phyloP scores from a whole-genome alignment of 2,113 vertebrate species.

The Tetrao urogallus region DNA sequence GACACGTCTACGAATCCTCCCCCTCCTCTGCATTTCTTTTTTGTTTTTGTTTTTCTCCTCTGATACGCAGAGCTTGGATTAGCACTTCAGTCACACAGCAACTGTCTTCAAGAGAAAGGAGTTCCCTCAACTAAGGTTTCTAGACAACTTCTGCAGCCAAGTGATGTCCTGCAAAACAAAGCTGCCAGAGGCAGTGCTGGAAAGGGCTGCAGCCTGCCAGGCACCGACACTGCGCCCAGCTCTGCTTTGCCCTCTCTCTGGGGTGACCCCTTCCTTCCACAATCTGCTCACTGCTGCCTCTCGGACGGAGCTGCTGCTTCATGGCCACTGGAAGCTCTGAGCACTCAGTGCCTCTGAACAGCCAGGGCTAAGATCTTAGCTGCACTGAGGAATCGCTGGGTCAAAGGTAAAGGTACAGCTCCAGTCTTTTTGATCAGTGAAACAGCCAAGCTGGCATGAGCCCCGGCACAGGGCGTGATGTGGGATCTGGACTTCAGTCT shows the following conservation, averaged over 20 bases:
- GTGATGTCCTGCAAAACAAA: not conserved
- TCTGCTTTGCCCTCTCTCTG: not conserved
- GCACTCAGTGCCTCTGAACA: not conserved
- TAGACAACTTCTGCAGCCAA: not conserved
- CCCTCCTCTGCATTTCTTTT: not conserved
- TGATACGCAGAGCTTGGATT: not conserved
- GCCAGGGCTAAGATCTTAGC: not conserved
- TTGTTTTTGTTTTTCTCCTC: not conserved
- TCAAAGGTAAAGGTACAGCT: not conserved
- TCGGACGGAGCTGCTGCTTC: not conserved
- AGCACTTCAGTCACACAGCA: not conserved
- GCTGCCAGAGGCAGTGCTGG: not conserved
- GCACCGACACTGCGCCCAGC: fast-evolving
- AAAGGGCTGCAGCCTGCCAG: not conserved
- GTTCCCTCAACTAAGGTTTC: not conserved
- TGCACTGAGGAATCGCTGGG: not conserved
- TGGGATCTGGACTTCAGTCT: not conserved
- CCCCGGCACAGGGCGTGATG: not conserved
- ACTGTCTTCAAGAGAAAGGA: not conserved
- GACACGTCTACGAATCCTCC: not conserved
- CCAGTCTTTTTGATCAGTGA: slow-evolving; percentile 42
- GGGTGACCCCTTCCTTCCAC: not conserved
- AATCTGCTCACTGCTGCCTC: not conserved
- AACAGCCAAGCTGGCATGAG: not conserved
- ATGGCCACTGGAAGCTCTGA: not conserved